Evolutionary conservation across 2,113 vertebrate genomes (phyloP).

Genomic region (Mohoua ochrocephala): DNA sequence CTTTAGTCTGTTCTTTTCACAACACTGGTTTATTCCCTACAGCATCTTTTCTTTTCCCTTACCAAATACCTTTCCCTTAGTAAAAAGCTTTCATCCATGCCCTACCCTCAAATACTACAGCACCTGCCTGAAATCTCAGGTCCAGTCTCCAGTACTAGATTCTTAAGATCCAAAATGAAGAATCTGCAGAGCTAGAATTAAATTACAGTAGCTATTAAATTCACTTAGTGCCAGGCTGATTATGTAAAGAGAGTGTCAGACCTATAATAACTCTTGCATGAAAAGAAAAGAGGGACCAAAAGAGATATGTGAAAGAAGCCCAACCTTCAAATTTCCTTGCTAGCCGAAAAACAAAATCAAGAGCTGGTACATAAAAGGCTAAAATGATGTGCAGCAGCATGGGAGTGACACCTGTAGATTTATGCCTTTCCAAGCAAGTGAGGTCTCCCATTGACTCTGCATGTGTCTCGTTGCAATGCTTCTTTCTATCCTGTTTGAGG

Average conservation of each 20-base stretch:
- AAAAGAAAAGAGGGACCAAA: not conserved
- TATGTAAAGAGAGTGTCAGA: not conserved
- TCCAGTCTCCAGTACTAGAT: not conserved
- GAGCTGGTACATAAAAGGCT: not conserved
- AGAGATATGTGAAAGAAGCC: not conserved
- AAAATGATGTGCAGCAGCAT: not conserved
- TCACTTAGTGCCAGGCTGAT: not conserved
- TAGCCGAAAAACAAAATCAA: not conserved
- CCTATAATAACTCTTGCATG: not conserved
- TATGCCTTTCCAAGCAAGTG: not conserved
- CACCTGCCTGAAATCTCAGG: not conserved
- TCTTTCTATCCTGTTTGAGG: not conserved
- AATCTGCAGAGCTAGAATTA: not conserved
- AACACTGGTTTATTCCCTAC: not conserved
- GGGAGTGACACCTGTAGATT: not conserved
- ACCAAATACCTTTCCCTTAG: not conserved
- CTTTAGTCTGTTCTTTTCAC: not conserved
- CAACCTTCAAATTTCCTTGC: not conserved
- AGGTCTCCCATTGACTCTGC: not conserved
- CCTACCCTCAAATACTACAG: not conserved
- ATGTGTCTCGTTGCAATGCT: not conserved
- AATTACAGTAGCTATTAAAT: not conserved
- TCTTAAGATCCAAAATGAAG: not conserved
- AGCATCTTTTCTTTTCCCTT: not conserved
- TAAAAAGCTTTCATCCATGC: not conserved